Evolutionary conservation across 2,797 vertebrate genomes (phyloP).

Genomic region (Sphenopsis melanotis): DNA sequence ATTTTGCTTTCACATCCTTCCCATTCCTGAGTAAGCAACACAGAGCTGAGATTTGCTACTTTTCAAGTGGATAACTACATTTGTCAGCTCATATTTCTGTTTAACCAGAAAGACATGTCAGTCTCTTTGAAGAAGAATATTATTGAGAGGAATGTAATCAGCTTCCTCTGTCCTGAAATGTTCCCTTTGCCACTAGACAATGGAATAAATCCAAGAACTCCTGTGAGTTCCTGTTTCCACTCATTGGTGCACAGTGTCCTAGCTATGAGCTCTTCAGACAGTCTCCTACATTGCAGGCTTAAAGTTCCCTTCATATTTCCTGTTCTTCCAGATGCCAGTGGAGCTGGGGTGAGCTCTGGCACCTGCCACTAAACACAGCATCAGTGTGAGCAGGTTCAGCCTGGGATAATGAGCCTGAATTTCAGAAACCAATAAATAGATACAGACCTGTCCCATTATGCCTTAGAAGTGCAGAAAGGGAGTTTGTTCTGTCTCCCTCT

Average conservation of each 20-base stretch:
- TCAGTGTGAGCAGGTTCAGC: neutral
- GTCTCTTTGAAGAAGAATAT: neutral
- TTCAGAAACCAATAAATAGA: neutral
- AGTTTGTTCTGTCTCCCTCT: neutral
- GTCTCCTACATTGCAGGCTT: neutral
- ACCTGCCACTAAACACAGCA: neutral
- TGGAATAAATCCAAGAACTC: constrained; percentile 1
- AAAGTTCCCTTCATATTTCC: neutral
- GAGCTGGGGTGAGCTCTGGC: neutral
- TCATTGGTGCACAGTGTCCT: neutral
- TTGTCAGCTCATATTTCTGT: neutral
- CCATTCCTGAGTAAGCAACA: neutral
- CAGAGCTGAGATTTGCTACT: neutral
- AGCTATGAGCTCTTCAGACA: neutral
- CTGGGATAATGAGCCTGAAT: neutral
- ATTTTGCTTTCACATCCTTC: neutral
- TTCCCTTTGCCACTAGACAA: neutral
- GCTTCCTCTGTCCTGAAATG: neutral
- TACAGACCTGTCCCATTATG: neutral
- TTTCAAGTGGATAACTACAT: neutral
- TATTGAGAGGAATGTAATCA: neutral
- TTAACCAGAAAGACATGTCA: neutral
- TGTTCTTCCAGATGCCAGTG: neutral
- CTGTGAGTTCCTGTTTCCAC: neutral
- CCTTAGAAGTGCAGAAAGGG: neutral